phyloP scores from a whole-genome alignment of 2,888 invertebrate species.

The Capitulum mitella region DNA sequence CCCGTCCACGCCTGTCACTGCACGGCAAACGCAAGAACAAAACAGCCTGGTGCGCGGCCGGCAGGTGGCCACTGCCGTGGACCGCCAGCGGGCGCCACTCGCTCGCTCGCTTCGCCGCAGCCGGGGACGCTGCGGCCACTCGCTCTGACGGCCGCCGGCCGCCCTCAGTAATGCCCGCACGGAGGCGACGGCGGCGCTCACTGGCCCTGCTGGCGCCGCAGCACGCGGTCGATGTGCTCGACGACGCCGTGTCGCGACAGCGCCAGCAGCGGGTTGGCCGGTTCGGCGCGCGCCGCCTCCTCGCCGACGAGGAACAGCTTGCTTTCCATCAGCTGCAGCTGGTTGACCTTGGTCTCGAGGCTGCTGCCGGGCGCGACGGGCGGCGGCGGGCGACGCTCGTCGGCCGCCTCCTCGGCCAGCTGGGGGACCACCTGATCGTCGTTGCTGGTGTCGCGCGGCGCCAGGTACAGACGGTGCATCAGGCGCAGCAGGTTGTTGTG shows the following conservation, averaged over 20 bases:
- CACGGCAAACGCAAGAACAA: too few species aligned
- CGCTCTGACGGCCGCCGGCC: too few species aligned
- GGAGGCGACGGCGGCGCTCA: neutral
- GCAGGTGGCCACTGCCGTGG: too few species aligned
- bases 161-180: constrained; percentile 3
- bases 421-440: constrained; percentile 26
- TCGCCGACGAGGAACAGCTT: neutral
- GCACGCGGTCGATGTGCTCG: neutral
- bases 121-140: too few species aligned
- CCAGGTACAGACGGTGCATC: neutral
- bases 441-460: neutral
- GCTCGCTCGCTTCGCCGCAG: too few species aligned
- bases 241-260: neutral
- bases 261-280: neutral
- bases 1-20: too few species aligned
- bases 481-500: constrained; percentile 13
- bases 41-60: too few species aligned
- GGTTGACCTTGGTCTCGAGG: constrained; percentile 17
- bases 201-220: neutral
- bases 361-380: neutral
- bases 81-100: too few species aligned
- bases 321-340: constrained; percentile 22
- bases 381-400: neutral
- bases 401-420: neutral
- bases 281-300: neutral